These are phyloP conservation scores for Luperina nickerlii DNA, from an alignment of 2,888 invertebrate genomes.

Conservation along the genomic window DNA sequence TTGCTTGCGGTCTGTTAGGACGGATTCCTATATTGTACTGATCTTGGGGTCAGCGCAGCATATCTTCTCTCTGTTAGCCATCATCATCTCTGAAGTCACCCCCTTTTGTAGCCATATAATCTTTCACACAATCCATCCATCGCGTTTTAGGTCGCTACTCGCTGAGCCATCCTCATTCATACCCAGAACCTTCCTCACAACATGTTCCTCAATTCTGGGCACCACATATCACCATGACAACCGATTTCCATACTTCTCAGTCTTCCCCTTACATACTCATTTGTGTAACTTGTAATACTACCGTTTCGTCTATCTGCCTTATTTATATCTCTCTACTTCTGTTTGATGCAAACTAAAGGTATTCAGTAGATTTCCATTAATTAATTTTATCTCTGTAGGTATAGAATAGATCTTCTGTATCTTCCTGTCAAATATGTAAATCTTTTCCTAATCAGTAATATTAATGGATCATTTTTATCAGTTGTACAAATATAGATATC, in stretches of 20 bases:
- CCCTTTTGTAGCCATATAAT: neutral
- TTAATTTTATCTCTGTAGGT: neutral
- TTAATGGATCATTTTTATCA: conserved; percentile 43
- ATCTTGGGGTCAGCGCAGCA: neutral
- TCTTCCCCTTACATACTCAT: neutral
- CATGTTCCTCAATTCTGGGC: neutral
- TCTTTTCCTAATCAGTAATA: conserved; percentile 19
- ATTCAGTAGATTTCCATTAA: conserved; percentile 6
- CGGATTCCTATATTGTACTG: too few species aligned
- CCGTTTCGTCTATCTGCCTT: neutral
- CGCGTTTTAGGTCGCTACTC: too few species aligned
- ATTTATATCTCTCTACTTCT: neutral
- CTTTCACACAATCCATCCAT: neutral
- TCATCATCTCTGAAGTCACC: neutral
- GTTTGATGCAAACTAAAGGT: neutral
- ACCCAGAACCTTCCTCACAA: neutral
- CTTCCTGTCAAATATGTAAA: conserved; percentile 7
- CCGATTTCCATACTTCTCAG: neutral
- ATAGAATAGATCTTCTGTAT: conserved; percentile 13
- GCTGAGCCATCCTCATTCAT: neutral
- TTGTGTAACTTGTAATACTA: neutral
- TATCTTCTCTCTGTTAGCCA: neutral
- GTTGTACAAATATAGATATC: conserved; percentile 20
- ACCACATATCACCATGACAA: neutral
- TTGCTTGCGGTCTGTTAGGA: too few species aligned